Base-by-base conservation (phyloP, 2,113 vertebrate species). In the Plecturocebus donacophilus region DNA sequence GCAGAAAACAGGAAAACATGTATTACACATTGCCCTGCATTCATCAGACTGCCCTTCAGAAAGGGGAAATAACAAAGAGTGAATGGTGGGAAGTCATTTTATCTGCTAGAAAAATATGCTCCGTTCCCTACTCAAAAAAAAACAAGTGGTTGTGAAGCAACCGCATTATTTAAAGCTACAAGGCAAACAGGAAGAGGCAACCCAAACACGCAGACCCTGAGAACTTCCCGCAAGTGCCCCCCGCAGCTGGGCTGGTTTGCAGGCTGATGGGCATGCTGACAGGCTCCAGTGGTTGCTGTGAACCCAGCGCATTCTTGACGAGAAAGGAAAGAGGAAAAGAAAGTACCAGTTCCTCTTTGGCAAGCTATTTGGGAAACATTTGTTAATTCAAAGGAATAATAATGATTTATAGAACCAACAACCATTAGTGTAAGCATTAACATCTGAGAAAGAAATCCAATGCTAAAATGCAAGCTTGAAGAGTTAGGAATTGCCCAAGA, bases 1-100 rank as follows among this genome's bases (percentile, higher is more conserved):
- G 98, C 97, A 98, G 98, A 98, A 99, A 99, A 99, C 99, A 99
- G 99, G 99, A 99, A 99, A 98, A 94, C 97, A 87, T 98, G 98
- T 97, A 98, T 98, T 98, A 98, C 97, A 98, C 98, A 98, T 97
- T 91, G 91, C 97, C 90, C 95, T 96, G 96, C 97, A 98, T 98
- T 98, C 98, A 98, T 98, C 98, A 98, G 95, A 87, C 95, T 52
- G 96, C 97, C 96, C 93, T 98, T 97, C 92, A 93, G 98, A 99
- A 97, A 99, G 76, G 98, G 99, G 98, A 99, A 99, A 99, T 98
- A 98, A 98, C 98, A 99, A 98, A 98, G 98, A 98, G 97, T 98
- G 98, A 98, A 98, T 98, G 98, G 98, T 98, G 98, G 98, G 98
- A 99, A 99, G 98, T 98, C 96, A 98, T 98, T 98, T 99, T 98